Conservation (phyloP, 2,797 vertebrate species). For the Aselliscus stoliczkanus region DNA sequence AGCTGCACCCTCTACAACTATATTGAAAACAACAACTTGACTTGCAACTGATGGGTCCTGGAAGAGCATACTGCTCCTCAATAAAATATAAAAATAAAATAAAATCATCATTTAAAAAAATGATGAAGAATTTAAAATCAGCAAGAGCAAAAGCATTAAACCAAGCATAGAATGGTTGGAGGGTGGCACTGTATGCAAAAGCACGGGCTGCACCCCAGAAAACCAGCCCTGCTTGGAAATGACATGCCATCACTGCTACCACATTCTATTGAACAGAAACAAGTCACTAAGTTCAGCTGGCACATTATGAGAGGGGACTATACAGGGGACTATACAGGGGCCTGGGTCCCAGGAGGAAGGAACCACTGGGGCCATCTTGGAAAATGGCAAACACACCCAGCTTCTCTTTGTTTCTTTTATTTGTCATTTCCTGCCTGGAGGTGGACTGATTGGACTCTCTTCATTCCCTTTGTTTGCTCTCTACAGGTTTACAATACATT, state of each 20-base stretch:
- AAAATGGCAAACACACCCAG: neutral
- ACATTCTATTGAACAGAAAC: neutral
- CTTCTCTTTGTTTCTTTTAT: neutral
- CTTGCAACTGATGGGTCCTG: no score
- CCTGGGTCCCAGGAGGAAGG: neutral
- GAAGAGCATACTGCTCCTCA: no score
- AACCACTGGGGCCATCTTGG: neutral
- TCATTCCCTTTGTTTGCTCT: neutral
- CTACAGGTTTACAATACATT: neutral
- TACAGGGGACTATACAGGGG: neutral
- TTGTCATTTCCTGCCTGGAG: neutral
- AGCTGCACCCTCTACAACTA: no score
- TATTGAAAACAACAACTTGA: no score
- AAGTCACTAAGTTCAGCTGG: neutral
- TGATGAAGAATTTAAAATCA: neutral
- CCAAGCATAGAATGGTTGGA: neutral
- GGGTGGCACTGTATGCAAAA: accelerated
- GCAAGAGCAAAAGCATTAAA: neutral
- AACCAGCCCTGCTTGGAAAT: neutral
- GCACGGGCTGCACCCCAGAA: neutral
- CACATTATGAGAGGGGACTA: neutral
- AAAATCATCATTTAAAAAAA: neutral
- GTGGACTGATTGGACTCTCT: neutral
- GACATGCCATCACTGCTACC: neutral
- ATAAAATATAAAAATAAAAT: no score